Evolutionary conservation across 2,113 vertebrate genomes (phyloP).

Genomic region (Danio rerio): DNA sequence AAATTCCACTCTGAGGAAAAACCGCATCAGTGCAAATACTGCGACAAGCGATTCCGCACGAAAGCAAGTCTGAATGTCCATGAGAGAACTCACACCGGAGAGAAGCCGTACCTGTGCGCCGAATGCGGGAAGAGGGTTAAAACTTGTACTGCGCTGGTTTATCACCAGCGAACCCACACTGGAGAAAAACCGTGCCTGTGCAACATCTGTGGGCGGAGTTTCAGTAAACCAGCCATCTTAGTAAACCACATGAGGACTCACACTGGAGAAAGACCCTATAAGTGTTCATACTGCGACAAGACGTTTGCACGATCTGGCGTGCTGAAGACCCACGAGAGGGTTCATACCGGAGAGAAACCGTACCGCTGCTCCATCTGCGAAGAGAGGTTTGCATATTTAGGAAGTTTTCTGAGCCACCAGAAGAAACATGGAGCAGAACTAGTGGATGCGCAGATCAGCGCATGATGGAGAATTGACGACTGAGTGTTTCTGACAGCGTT

Average conservation of each 20-base stretch:
- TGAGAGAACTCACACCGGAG: conserved; percentile 3
- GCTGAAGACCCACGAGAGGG: conserved; percentile 5
- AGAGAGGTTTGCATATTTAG: conserved; percentile 7
- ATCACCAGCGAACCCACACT: conserved; percentile 28
- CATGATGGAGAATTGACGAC: no score
- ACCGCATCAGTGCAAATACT: conserved; percentile 13
- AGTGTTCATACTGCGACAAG: conserved; percentile 45
- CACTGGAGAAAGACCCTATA: conserved; percentile 48
- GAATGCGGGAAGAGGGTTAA: conserved; percentile 42
- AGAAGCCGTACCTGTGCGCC: conserved; percentile 29
- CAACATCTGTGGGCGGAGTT: conserved; percentile 44
- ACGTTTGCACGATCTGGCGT: conserved; percentile 20
- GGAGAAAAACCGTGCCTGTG: conserved; percentile 42
- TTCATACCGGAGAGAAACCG: background rate
- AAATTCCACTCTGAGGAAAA: conserved; percentile 23
- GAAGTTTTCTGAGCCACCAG: background rate
- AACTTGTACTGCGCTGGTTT: background rate
- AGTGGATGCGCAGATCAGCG: no score
- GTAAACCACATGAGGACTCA: conserved; percentile 28
- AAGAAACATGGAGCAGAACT: background rate
- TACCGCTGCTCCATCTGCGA: conserved; percentile 24
- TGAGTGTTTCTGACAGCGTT: no score
- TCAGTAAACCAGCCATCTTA: background rate
- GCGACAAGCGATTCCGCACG: background rate
- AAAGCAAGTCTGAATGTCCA: background rate